These are phyloP conservation scores for Poecilia picta DNA, from an alignment of 2,797 vertebrate genomes.

Conservation along the genomic window DNA sequence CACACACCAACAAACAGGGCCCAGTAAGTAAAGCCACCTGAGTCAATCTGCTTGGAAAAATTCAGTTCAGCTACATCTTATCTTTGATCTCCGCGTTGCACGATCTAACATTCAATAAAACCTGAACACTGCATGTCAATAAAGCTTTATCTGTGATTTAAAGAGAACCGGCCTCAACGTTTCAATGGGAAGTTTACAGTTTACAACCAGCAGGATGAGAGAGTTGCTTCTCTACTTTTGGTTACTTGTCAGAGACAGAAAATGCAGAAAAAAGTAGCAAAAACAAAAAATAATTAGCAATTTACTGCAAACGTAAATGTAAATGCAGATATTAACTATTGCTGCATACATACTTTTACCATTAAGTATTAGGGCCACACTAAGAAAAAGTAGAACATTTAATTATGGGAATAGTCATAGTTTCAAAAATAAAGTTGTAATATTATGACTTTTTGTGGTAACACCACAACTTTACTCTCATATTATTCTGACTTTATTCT, in stretches of 20 bases:
- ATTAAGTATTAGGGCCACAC: too few relatives aligned
- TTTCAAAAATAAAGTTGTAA: too few relatives aligned
- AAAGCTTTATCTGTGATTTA: not conserved
- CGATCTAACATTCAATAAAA: not conserved
- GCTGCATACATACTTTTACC: not conserved
- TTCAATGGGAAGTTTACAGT: not conserved
- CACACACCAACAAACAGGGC: slow-evolving; percentile 35
- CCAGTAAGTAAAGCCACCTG: slow-evolving; percentile 28
- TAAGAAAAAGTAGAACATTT: too few relatives aligned
- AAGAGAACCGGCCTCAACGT: not conserved
- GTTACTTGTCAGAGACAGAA: not conserved
- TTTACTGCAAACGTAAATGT: not conserved
- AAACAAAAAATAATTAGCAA: not conserved
- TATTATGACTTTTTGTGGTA: too few relatives aligned
- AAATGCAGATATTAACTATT: not conserved
- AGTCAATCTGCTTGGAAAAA: slow-evolving; percentile 17
- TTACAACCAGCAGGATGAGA: slow-evolving; percentile 3
- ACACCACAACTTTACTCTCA: too few relatives aligned
- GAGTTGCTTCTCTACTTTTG: not conserved
- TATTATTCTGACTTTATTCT: too few relatives aligned
- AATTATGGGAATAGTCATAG: too few relatives aligned
- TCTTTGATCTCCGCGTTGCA: not conserved
- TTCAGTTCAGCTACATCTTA: not conserved
- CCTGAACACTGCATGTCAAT: not conserved
- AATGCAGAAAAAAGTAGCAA: slow-evolving; percentile 6